These are phyloP conservation scores for Peromyscus attwateri DNA, from an alignment of 2,797 vertebrate species.

Conservation along the genomic window DNA sequence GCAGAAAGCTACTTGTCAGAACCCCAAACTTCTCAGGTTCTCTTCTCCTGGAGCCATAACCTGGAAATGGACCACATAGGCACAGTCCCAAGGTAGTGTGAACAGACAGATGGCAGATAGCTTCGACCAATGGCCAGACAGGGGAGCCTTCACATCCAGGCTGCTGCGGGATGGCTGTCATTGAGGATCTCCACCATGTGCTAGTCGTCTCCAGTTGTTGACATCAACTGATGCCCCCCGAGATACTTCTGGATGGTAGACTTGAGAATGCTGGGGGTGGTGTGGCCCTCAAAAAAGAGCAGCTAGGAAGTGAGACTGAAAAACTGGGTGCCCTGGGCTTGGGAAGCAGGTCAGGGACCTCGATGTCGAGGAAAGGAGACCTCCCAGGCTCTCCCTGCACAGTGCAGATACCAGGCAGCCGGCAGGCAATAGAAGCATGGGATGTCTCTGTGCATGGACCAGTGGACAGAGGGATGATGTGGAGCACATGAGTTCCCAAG, in stretches of 20 bases:
- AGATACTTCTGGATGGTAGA: not conserved
- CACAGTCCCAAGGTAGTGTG: not conserved
- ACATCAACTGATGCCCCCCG: not conserved
- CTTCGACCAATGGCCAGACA: not conserved
- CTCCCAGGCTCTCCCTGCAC: not conserved
- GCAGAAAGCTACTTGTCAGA: not conserved
- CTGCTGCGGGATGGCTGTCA: not conserved
- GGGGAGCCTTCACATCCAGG: not conserved
- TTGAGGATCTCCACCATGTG: rapidly evolving
- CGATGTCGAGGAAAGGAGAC: not conserved
- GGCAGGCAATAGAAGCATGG: rapidly evolving
- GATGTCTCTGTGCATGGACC: rapidly evolving
- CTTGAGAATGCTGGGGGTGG: not conserved
- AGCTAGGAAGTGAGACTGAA: not conserved
- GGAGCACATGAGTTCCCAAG: not conserved
- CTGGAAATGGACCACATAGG: not conserved
- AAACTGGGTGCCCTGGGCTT: rapidly evolving
- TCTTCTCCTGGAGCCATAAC: too few relatives aligned
- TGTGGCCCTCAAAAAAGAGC: rapidly evolving
- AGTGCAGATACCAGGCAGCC: rapidly evolving
- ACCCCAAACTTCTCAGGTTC: not conserved
- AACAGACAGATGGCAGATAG: rapidly evolving
- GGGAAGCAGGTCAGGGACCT: rapidly evolving
- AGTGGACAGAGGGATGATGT: too few relatives aligned
- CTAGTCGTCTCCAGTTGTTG: not conserved